These are phyloP conservation scores for Pipistrellus nathusii DNA, from an alignment of 2,797 vertebrate genomes.

Conservation along the genomic window DNA sequence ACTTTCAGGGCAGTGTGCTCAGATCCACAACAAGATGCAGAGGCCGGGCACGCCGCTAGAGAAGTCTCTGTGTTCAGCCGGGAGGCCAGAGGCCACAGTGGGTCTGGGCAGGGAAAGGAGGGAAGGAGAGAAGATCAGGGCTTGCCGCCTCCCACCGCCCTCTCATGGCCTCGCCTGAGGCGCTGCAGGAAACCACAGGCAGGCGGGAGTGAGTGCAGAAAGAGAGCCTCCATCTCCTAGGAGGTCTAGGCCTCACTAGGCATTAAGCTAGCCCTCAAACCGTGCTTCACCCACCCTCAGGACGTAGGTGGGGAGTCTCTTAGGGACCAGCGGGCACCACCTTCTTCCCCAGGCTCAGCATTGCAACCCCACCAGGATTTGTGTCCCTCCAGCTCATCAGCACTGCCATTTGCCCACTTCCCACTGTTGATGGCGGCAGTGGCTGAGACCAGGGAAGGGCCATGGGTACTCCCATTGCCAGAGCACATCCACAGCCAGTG, in stretches of 20 bases:
- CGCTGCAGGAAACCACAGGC: neutral
- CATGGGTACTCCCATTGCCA: neutral
- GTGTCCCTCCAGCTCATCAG: neutral
- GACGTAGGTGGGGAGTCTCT: neutral
- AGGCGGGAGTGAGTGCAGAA: neutral
- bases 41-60: neutral
- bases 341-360: neutral
- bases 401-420: neutral
- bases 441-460: neutral
- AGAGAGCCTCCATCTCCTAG: neutral
- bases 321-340: neutral
- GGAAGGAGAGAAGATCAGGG: neutral
- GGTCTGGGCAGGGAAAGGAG: rapidly evolving
- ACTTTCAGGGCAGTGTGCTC: conserved; percentile 32
- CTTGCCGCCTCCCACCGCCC: neutral
- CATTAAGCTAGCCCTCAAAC: neutral
- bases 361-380: neutral
- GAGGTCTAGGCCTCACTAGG: neutral
- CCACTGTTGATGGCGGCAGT: neutral
- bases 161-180: neutral
- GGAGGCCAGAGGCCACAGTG: neutral
- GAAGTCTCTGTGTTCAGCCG: neutral
- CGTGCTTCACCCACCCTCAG: too few relatives aligned
- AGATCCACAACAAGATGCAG: neutral
- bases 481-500: neutral